Base-by-base conservation (phyloP, 2,888 invertebrate genomes). In the Silvanus unidentatus region DNA sequence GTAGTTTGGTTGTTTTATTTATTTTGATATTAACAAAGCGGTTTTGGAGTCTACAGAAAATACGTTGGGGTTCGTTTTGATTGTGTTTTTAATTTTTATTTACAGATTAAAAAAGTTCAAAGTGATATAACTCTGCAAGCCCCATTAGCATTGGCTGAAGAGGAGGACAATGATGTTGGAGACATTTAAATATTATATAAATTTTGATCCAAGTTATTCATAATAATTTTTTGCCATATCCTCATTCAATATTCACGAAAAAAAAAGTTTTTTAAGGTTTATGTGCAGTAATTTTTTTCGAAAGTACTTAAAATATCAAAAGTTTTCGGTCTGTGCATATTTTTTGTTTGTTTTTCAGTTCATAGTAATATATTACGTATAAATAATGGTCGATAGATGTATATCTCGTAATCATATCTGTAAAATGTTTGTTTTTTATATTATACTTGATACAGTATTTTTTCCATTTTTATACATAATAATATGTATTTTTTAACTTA, bases 61-160 rank as follows among this genome's bases (percentile, higher is more conserved):
- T 13, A 40, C 4, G 40, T 29, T 29, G 27, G 9, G 9, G 29
- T 12, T 27, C 9, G 10, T 40, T 14, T 12, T n/a, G 6, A 4
- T 14, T n/a, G 8, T 11, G 16, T 34, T 41, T 32, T 3, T 11
- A 35, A 32, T 51, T 43, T 42, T 45, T 54, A 49, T 51, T 62
- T 68, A 15, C 64, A 70, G 70, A 65, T 62, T 71, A 70, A 60
- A 57, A 59, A 61, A 48, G 63, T 65, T 47, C 66, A 65, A 58
- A 66, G 65, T 52, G 69, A 68, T 55, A 58, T 66, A 46, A 52
- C 68, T 40, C 58, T 69, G 41, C 62, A 67, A 52, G 72, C 72
- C 43, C 72, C 72, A 30, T 53, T 72, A 48, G 72, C 72, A 41
- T 59, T 68, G 49, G 69, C 65, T 32, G 72, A 72, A 64, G 70